Base-by-base conservation (phyloP, 2,888 invertebrate species). In the Calephelis perditalis region DNA sequence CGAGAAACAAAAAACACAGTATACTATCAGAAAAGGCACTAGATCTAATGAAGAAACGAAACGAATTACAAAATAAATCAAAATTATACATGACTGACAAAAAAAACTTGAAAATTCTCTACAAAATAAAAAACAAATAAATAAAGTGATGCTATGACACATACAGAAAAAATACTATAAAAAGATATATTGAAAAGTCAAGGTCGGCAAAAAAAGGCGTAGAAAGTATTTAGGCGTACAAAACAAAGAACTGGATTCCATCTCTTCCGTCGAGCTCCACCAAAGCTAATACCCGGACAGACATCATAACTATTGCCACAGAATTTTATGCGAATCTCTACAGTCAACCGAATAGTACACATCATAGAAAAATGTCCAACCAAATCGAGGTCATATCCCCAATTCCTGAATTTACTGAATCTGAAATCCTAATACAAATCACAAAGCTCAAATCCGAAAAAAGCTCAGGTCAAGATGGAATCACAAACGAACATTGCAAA, bases 91-190 rank as follows among this genome's bases (percentile, higher is more conserved):
- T 57, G 59, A 57, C 15, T 5, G 63, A 67, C 7, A 66, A 63
- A 62, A 57, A 67, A 59, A 61, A 65, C 0, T 35, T 68, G 63
- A 67, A 63, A 58, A 1, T 47, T 4, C 57, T 67, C 0, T 64
- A 64, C 10, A 67, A 66, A 65, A n/a, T 11, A 46, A 66, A 67
- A 4, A 67, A 65, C 12, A 69, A 66, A 62, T 65, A 65, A 63
- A 63, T 68, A 61, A 66, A 36, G 58, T 58, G 57, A 36, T 62
- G 63, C 35, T 64, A 65, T 12, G 58, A 54, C 54, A 63, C 46
- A 3, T 59, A 67, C 58, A 64, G 62, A 65, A 57, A n/a, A 58
- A 61, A 40, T 4, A 66, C 60, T 11, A 60, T 63, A 63, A 56
- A 65, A 49, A 63, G 44, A 61, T 47, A 63, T 26, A 15, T 67